phyloP scores from a whole-genome alignment of 2,797 vertebrate genomes.

The Triplophysa bombifrons region DNA sequence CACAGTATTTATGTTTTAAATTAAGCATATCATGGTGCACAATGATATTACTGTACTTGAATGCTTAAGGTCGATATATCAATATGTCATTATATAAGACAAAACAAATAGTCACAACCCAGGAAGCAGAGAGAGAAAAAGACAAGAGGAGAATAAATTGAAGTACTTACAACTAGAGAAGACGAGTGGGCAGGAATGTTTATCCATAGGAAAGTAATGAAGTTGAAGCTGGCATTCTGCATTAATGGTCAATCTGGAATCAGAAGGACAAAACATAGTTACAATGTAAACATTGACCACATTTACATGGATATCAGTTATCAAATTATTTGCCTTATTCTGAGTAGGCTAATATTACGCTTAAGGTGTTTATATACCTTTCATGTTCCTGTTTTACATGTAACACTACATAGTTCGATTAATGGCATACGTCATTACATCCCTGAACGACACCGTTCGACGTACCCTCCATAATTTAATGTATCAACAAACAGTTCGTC shows the following conservation, averaged over 20 bases:
- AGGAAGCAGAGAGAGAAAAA: not conserved
- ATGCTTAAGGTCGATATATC: not conserved
- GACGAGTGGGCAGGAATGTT: slow-evolving; percentile 93
- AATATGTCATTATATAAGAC: not conserved
- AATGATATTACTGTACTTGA: not conserved
- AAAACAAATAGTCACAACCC: not conserved
- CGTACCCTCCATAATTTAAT: too few relatives aligned
- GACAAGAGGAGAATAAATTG: not conserved
- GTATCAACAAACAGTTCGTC: too few relatives aligned
- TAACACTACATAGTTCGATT: too few relatives aligned
- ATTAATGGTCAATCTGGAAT: slow-evolving; percentile 90
- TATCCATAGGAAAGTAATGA: slow-evolving; percentile 98
- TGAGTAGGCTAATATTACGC: too few relatives aligned
- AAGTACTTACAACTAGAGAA: slow-evolving; percentile 97
- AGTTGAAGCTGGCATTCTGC: slow-evolving; percentile 95
- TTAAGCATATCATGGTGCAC: not conserved
- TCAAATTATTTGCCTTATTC: too few relatives aligned
- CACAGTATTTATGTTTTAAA: not conserved
- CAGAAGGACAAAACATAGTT: slow-evolving; percentile 37
- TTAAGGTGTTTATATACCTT: too few relatives aligned
- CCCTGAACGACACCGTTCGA: too few relatives aligned
- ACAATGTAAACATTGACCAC: not conserved
- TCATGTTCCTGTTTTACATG: too few relatives aligned
- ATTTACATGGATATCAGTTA: too few relatives aligned
- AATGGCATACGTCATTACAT: too few relatives aligned